Evolutionary conservation across 2,113 vertebrate genomes (phyloP), one percentile per base, ranked within the genome.

Genomic region (Tetrao urogallus): DNA sequence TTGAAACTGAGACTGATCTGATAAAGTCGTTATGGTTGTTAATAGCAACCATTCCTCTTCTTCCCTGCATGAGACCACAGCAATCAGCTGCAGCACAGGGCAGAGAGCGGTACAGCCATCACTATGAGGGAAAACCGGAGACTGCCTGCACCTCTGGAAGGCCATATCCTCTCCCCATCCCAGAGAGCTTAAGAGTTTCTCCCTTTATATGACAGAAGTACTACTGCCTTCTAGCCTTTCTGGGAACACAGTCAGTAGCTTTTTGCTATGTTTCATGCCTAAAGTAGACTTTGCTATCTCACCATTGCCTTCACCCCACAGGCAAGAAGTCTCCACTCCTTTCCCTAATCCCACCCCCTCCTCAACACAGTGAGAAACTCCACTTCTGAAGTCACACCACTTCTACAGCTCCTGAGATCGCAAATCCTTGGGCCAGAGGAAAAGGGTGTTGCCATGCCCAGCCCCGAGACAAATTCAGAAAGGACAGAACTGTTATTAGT

Each of bases 1-100:
- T 70, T 94, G 91, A 95, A 95, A 95, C 25, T 2, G 82, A 88
- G 73, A 70, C 54, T 58, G 65, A 88, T 91, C 82, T 79, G 94
- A 95, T 93, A 94, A 94, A 81, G 86, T 90, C 18, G 0, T 80
- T 65, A 54, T 52, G 57, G 89, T 72, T 88, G 72, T 91, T 94
- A 95, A 90, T 34, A 88, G 79, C 76, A 90, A 34, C 43, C 54
- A 40, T 47, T 78, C 43, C 43, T 54, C 67, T 75, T 30, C 79
- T 84, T 75, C 50, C 52, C 43, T 36, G 20, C 72, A 86, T 2
- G 22, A 48, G 24, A 16, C 10, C 0, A 3, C 72, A 70, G 38
- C 73, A 82, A 69, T 88, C 64, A 61, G n/a, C 34, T 72, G 47
- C 30, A 30, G 52, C 3, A 7, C 32, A 32, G 36, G 52, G 47